Percentiles rank a stretch among this genome's conserved stretches.
phyloP scores from a whole-genome alignment of 2,888 invertebrate species.

The Autographa gamma region DNA sequence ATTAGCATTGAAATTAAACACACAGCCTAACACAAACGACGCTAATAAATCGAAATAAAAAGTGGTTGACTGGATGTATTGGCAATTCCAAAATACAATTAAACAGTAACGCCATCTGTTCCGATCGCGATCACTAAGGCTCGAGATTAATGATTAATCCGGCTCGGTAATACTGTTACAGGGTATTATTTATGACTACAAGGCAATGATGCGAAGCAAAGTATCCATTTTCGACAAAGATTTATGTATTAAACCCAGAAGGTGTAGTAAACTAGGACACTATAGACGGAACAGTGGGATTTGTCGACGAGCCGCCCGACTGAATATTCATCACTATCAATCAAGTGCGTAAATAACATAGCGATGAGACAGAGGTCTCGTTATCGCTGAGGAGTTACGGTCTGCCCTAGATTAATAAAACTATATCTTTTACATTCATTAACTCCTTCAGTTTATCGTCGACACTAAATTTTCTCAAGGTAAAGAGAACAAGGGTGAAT shows the following conservation, averaged over 20 bases:
- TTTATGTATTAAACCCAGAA: conserved; percentile 78
- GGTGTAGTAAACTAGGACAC: conserved; percentile 66
- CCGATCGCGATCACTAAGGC: conserved; percentile 50
- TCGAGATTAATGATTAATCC: conserved; percentile 61
- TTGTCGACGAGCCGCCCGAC: conserved; percentile 70
- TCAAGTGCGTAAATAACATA: conserved; percentile 78
- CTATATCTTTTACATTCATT: conserved; percentile 62
- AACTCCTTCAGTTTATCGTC: conserved; percentile 42
- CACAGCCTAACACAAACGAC: conserved; percentile 32
- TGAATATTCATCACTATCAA: conserved; percentile 83
- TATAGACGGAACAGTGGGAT: conserved; percentile 71
- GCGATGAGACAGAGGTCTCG: conserved; percentile 72
- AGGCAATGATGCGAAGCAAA: conserved; percentile 68
- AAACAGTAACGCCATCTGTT: conserved; percentile 54
- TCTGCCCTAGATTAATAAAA: conserved; percentile 64
- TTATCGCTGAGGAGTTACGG: conserved; percentile 72
- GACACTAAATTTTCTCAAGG: conserved; percentile 43
- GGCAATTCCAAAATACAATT: conserved; percentile 57
- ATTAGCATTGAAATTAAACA: conserved; percentile 44
- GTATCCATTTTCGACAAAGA: conserved; percentile 73
- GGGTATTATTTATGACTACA: conserved; percentile 67
- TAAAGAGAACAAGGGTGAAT: conserved; percentile 47
- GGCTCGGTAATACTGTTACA: conserved; percentile 56
- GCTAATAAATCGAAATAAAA: conserved; percentile 55
- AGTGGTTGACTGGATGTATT: conserved; percentile 47